Percentiles rank a stretch among this genome's conserved stretches.
Evolutionary conservation across 1,140 invertebrate genomes (phyloP).

Genomic region (Pseudomyrmex pallidus): DNA sequence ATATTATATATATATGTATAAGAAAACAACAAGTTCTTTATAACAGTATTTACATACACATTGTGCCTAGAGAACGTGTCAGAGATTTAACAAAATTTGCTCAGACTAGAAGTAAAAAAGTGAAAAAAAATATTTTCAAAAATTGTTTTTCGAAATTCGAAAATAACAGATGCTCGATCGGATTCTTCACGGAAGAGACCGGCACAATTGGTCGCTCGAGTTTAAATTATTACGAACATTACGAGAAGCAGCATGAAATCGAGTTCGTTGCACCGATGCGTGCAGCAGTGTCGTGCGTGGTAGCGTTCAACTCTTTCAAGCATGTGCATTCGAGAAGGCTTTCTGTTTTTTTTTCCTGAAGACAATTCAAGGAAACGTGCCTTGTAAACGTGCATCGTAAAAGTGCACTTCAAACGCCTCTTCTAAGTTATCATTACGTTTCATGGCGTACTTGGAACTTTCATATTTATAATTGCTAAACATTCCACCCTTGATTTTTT

Average conservation of each 20-base stretch:
- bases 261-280: neutral
- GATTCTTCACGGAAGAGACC: constrained; percentile 9
- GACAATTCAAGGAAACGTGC: neutral
- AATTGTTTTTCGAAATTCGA: neutral
- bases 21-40: constrained; percentile 11
- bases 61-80: constrained; percentile 43
- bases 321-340: constrained; percentile 4
- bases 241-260: constrained; percentile 15
- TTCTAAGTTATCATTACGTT: neutral
- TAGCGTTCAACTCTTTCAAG: constrained; percentile 21
- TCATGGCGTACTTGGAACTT: neutral
- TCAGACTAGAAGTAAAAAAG: constrained; percentile 70
- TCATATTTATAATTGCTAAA: neutral
- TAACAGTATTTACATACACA: constrained; percentile 66
- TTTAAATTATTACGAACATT: neutral
- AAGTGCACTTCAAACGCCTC: neutral
- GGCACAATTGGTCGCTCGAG: neutral
- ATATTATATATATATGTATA: neutral
- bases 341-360: neutral
- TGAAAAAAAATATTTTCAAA: constrained; percentile 4
- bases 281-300: constrained; percentile 16
- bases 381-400: neutral
- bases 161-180: neutral
- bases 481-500: neutral
- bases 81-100: constrained; percentile 44